Percentiles rank a stretch among this genome's conserved stretches.
These are phyloP conservation scores for Holothuria leucospilota DNA, from an alignment of 53 echinoderm and acorn worm species.

Conservation along the genomic window DNA sequence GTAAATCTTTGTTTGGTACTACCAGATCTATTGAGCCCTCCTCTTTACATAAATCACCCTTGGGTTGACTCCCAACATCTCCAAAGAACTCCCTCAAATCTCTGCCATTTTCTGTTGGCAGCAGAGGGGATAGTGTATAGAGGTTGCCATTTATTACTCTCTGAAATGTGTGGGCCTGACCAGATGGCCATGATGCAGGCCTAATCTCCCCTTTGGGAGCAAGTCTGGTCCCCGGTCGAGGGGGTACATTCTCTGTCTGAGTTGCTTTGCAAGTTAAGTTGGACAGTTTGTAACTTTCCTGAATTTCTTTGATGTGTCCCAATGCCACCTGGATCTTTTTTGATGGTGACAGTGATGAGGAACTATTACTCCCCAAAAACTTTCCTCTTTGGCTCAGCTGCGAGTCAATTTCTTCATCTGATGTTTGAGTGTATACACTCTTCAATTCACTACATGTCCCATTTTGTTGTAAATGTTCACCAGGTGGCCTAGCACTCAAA, in stretches of 20 bases:
- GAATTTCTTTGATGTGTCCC: neutral
- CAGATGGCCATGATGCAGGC: slow-evolving; percentile 18
- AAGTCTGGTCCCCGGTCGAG: neutral
- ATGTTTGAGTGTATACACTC: neutral
- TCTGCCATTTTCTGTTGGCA: neutral
- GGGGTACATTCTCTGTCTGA: neutral
- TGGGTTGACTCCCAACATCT: neutral
- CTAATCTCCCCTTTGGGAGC: neutral
- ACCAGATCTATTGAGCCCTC: no score
- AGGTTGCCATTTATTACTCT: slow-evolving; percentile 21
- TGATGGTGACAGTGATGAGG: neutral
- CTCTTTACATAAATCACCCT: no score
- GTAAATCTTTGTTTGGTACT: no score
- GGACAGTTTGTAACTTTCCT: neutral
- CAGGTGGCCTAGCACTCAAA: no score
- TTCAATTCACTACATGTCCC: neutral
- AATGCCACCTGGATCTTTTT: slow-evolving; percentile 1
- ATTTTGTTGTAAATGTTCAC: no score
- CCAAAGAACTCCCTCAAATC: neutral
- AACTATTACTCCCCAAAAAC: neutral
- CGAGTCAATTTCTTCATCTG: neutral
- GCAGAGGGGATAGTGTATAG: neutral
- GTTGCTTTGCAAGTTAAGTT: slow-evolving; percentile 3
- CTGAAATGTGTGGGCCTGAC: slow-evolving; percentile 9
- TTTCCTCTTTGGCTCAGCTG: neutral